A percentile compares a stretch with the other conserved stretches of the same genome.
Conservation (phyloP, 2,888 invertebrate genomes). For the Nemurella pictetii region DNA sequence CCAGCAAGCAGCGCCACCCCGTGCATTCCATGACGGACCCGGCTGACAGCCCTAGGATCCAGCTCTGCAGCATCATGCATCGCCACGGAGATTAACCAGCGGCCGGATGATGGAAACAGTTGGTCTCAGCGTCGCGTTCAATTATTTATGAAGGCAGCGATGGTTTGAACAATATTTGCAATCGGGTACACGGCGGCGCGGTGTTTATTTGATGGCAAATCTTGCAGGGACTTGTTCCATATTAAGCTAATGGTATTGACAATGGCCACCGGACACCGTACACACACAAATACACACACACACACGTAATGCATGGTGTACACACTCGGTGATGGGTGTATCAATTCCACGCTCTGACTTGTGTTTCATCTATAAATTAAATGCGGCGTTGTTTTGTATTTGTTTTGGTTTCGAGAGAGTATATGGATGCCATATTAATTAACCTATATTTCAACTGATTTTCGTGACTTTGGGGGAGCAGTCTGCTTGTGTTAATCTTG, state of each 20-base stretch:
- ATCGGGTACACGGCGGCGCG: too few relatives aligned
- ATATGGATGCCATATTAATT: not conserved
- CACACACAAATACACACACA: not conserved
- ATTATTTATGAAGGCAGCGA: not conserved
- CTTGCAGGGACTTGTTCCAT: not conserved
- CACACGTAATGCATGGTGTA: not conserved
- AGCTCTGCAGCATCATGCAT: too few relatives aligned
- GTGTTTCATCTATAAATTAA: not conserved
- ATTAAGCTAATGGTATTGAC: not conserved
- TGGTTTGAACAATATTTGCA: not conserved
- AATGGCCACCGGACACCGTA: not conserved
- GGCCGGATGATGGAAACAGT: not conserved
- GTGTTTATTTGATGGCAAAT: not conserved
- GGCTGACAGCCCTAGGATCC: too few relatives aligned
- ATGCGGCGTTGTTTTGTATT: not conserved
- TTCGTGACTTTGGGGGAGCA: not conserved
- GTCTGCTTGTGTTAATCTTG: not conserved
- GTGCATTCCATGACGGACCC: too few relatives aligned
- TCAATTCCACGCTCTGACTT: not conserved
- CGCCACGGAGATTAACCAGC: too few relatives aligned
- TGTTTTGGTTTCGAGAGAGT: not conserved
- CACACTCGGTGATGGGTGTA: not conserved
- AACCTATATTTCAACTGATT: not conserved
- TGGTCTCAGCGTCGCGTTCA: not conserved
- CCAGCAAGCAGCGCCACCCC: too few relatives aligned